Base-by-base conservation (phyloP, 2,113 vertebrate genomes). In the Mirounga angustirostris region DNA sequence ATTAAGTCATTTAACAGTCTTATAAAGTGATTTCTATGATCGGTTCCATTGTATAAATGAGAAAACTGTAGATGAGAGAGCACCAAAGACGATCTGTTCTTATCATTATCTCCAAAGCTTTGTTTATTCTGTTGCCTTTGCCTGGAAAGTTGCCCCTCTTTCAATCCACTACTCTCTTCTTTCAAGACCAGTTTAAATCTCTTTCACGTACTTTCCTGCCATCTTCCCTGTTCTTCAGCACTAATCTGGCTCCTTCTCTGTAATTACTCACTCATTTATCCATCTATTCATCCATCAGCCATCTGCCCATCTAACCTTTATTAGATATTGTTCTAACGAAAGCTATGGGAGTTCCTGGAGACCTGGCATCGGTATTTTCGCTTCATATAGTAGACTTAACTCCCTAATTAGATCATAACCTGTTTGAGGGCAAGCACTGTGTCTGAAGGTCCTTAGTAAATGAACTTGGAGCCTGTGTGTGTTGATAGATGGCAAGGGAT, bases 61-160 rank as follows among this genome's bases (percentile, higher is more conserved):
- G 28, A 95, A 92, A 50, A n/a, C 24, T 67, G 4, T 59, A 92
- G 26, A 46, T n/a, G 22, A 19, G 33, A 73, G 12, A 65, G 9
- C 52, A 54, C 4, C 8, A 28, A 14, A 93, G 92, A 6, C 46
- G 79, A 18, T 11, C 14, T 69, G 24, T 33, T 52, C 26, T 71
- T 90, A n/a, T 56, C 86, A 91, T 95, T 73, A 88, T 58, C 8
- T 83, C 36, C 36, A 81, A 92, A 93, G 7, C 4, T 97, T 85
- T 93, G n/a, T 12, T 76, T 74, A 58, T 43, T 88, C 36, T 69
- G 2, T 96, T 73, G 3, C 40, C 26, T 87, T 93, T 93, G 13
- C 74, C 33, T n/a, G 4, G 14, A 86, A 87, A 36, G 0, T 43
- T 63, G 81, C 22, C 7, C 59, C 6, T 79, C 9, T 63, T 63